A percentile compares a stretch with the other conserved stretches of the same genome.
phyloP scores from a whole-genome alignment of 2,888 invertebrate genomes.

The Allacma fusca region DNA sequence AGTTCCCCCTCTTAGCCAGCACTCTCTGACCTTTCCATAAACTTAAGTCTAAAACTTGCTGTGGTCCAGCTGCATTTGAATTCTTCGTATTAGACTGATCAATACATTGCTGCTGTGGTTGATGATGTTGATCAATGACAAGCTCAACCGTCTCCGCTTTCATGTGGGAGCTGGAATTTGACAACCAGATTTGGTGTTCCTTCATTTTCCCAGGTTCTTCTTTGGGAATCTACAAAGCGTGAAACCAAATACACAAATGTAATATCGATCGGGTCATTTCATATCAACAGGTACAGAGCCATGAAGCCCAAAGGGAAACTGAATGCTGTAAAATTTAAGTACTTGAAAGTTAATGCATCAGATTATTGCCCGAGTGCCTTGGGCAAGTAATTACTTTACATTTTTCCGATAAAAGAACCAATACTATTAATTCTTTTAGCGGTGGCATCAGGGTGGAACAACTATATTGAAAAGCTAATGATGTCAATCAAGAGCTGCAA shows the following conservation, averaged over 20 bases:
- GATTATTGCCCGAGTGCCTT: background rate
- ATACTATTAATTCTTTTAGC: too few species aligned
- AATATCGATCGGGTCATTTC: too few species aligned
- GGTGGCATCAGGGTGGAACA: too few species aligned
- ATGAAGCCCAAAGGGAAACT: too few species aligned
- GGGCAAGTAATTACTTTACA: background rate
- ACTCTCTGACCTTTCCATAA: slow-evolving; percentile 95
- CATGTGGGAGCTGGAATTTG: slow-evolving; percentile 18
- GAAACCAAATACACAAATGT: slow-evolving; percentile 9
- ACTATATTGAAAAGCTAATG: too few species aligned
- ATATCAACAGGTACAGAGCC: too few species aligned
- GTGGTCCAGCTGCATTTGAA: background rate
- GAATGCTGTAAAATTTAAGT: too few species aligned
- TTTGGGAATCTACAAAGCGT: slow-evolving; percentile 16
- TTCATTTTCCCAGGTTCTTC: slow-evolving; percentile 26
- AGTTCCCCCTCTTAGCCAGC: slow-evolving; percentile 82
- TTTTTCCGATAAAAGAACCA: too few species aligned
- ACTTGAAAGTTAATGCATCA: too few species aligned
- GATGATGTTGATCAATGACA: slow-evolving; percentile 30
- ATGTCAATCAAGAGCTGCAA: too few species aligned
- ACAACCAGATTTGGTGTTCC: slow-evolving; percentile 33
- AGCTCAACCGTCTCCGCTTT: slow-evolving; percentile 16
- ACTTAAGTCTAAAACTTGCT: slow-evolving; percentile 74
- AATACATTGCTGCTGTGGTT: slow-evolving; percentile 27
- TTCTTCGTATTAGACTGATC: slow-evolving; percentile 13